Conservation (phyloP, 1,140 invertebrate genomes). For the Maniola jurtina region DNA sequence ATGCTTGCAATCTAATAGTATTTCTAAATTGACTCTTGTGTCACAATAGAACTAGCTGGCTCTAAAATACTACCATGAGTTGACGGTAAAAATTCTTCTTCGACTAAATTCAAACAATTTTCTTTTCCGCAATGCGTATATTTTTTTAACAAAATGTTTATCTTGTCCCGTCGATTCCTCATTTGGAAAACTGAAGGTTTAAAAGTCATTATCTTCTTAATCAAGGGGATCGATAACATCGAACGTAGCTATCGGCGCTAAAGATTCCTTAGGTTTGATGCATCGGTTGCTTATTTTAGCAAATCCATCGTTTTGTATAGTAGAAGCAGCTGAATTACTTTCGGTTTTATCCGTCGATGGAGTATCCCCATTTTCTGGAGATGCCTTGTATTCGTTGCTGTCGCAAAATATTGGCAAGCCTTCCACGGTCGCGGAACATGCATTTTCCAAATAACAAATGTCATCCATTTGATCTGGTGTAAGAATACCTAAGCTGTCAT, state of each 20-base stretch:
- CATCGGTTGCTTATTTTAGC: conserved; percentile 48
- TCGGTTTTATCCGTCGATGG: conserved; percentile 78
- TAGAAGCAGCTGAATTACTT: conserved; percentile 71
- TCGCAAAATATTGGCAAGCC: conserved; percentile 72
- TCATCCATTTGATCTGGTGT: conserved; percentile 93
- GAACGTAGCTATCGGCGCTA: conserved; percentile 53
- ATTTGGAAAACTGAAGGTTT: conserved; percentile 29
- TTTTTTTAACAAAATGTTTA: conserved; percentile 19
- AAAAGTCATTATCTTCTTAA: conserved; percentile 36
- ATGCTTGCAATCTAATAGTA: conserved; percentile 77
- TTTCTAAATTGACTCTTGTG: conserved; percentile 80
- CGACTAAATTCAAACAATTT: conserved; percentile 34
- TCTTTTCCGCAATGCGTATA: conserved; percentile 37
- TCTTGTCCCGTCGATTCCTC: conserved; percentile 17
- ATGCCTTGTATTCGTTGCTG: conserved; percentile 62
- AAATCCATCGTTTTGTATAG: conserved; percentile 72
- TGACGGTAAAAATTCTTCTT: conserved; percentile 76
- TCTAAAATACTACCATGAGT: conserved; percentile 78
- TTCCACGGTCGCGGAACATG: conserved; percentile 80
- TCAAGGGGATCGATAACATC: conserved; percentile 47
- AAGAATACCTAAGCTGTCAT: conserved; percentile 90
- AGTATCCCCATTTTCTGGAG: conserved; percentile 70
- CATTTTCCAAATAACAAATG: conserved; percentile 80
- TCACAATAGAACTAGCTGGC: conserved; percentile 75
- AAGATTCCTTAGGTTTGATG: conserved; percentile 37